Conservation (phyloP, 2,888 invertebrate genomes). For the Drosophila percnosoma region DNA sequence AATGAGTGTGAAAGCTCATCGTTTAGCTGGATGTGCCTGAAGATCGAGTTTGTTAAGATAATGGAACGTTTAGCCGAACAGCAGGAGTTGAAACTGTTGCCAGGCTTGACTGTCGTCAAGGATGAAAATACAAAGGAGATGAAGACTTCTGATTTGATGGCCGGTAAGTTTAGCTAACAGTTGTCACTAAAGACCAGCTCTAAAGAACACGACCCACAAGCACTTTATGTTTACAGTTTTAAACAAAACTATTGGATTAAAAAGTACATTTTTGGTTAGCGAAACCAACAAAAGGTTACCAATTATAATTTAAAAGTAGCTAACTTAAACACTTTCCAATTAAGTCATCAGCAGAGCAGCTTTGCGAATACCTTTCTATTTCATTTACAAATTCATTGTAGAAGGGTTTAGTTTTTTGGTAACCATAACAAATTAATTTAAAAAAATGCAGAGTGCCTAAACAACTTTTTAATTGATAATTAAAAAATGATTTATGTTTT, state of each 20-base stretch:
- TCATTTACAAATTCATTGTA: neutral
- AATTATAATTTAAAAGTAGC: neutral
- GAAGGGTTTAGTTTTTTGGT: neutral
- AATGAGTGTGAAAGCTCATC: slow-evolving; percentile 86
- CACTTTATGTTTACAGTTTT: neutral
- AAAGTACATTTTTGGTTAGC: neutral
- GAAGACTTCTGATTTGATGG: slow-evolving; percentile 89
- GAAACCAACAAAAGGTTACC: neutral
- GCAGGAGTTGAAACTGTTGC: slow-evolving; percentile 88
- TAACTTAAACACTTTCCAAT: neutral
- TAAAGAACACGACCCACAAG: neutral
- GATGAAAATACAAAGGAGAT: slow-evolving; percentile 87
- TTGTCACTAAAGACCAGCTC: neutral
- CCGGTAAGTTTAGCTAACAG: slow-evolving; percentile 82
- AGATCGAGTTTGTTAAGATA: slow-evolving; percentile 91
- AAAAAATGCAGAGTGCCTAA: neutral
- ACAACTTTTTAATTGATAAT: neutral
- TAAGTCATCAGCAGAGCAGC: neutral
- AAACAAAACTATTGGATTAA: neutral
- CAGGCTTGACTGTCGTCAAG: slow-evolving; percentile 91
- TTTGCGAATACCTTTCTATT: neutral
- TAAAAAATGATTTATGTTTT: neutral
- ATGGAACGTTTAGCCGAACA: slow-evolving; percentile 90
- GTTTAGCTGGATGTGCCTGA: slow-evolving; percentile 91
- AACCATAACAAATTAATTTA: neutral